Percentiles rank a stretch among this genome's conserved stretches.
Conservation (phyloP, 2,113 vertebrate genomes). For the Narcine bancroftii region DNA sequence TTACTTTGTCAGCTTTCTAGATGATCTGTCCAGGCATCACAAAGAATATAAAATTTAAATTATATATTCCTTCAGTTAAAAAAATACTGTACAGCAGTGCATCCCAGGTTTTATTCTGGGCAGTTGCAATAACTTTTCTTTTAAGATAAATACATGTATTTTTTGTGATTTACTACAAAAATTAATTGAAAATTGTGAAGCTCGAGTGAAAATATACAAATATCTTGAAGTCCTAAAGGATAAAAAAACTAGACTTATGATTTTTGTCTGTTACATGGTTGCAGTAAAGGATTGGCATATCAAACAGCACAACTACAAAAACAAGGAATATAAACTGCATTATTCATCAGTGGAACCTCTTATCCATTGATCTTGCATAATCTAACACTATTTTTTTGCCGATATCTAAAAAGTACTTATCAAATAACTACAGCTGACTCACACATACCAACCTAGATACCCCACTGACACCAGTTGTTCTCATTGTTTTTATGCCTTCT, state of each 20-base stretch:
- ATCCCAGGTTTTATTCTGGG: neutral
- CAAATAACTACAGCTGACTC: neutral
- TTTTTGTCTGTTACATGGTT: neutral
- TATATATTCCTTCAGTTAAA: neutral
- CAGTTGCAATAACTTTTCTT: neutral
- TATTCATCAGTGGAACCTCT: neutral
- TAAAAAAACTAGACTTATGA: neutral
- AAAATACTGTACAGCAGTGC: neutral
- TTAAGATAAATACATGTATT: neutral
- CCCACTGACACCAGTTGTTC: neutral
- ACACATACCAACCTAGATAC: neutral
- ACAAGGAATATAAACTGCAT: neutral
- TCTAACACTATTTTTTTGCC: neutral
- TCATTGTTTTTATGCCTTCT: neutral
- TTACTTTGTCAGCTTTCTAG: neutral
- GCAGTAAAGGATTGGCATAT: neutral
- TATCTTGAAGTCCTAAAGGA: neutral
- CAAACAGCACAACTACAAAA: neutral
- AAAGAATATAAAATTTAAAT: neutral
- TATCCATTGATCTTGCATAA: neutral
- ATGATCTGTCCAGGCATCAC: neutral
- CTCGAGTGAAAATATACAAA: neutral
- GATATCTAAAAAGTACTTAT: neutral
- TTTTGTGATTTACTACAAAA: neutral
- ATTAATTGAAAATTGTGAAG: neutral